Evolutionary conservation across 92 coral and sea anemone genomes (phyloP), one percentile per base, ranked within the genome.

Genomic region (Zoanthus sociatus): DNA sequence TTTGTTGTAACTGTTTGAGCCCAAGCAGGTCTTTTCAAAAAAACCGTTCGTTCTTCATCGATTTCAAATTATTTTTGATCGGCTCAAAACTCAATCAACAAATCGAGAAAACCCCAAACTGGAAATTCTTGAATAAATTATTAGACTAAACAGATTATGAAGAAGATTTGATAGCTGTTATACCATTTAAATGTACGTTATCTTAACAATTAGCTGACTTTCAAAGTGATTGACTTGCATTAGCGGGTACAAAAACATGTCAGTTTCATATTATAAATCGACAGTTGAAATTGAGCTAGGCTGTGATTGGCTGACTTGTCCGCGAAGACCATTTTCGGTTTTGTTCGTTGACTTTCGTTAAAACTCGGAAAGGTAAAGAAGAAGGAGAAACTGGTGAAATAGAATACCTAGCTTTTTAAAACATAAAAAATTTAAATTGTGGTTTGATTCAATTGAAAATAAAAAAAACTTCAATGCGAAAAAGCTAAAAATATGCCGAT

Each of bases 181-280:
- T 33, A 18, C 1, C 84, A 78, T 26, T 37, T 37, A 60, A 37
- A 48, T 0, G 53, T 33, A 18, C 18, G 26, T 48, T 75, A 3
- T 1, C 47, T 10, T 44, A 60, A 18, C 21, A 26, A 46, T 11
- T 58, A 58, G 61, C 11, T 60, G 55, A 78, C 47, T 64, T 81
- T 37, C 12, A 67, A 81, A 66, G 32, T 58, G 54, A 30, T 61
- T 78, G 12, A 56, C 13, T 44, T 9, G 50, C n/a, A 55, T 20
- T 15, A 32, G 53, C 69, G 17, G 56, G 6, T 17, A 55, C 32
- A 18, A 56, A 77, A 47, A 42, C 6, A 81, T 66, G 85, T 63
- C 85, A 44, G 75, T 66, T 81, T 81, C 85, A 31, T 18, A 17
- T 73, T 42, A 20, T 26, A 81, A 76, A 76, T 76, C 60, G 66